These are phyloP conservation scores for Chloropsis cyanopogon DNA, from an alignment of 2,113 vertebrate species.

Conservation along the genomic window DNA sequence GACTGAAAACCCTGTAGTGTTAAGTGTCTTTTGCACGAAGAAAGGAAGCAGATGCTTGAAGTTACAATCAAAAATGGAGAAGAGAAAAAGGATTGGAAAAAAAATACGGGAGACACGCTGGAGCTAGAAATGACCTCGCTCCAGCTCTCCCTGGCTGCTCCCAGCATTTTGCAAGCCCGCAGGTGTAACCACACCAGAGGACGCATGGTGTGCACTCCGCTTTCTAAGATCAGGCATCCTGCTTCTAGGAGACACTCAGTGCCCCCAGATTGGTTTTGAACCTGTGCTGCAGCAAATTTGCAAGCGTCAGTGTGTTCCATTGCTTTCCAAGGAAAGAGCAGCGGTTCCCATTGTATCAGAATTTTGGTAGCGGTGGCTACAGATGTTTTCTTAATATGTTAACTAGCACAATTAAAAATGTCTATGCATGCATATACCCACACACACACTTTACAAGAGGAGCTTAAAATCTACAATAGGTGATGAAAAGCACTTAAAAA, in stretches of 20 bases:
- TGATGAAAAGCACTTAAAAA: neutral
- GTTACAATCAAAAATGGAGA: neutral
- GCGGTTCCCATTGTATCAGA: neutral
- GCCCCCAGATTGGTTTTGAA: neutral
- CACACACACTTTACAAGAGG: neutral
- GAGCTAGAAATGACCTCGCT: neutral
- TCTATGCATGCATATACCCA: neutral
- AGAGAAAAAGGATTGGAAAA: neutral
- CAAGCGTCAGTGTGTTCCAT: neutral
- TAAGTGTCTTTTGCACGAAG: neutral
- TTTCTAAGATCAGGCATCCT: neutral
- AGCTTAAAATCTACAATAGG: neutral
- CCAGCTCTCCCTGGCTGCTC: neutral
- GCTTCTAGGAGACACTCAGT: neutral
- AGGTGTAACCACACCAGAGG: neutral
- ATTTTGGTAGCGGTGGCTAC: neutral
- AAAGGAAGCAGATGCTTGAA: neutral
- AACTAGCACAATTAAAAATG: neutral
- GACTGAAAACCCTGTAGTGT: neutral
- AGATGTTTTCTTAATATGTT: neutral
- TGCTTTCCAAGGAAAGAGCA: neutral
- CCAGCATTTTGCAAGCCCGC: neutral
- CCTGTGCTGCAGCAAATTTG: neutral
- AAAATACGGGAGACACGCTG: neutral
- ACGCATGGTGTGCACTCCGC: fast-evolving